Conservation (phyloP, 2,888 invertebrate genomes). For the Mesoligia furuncula region DNA sequence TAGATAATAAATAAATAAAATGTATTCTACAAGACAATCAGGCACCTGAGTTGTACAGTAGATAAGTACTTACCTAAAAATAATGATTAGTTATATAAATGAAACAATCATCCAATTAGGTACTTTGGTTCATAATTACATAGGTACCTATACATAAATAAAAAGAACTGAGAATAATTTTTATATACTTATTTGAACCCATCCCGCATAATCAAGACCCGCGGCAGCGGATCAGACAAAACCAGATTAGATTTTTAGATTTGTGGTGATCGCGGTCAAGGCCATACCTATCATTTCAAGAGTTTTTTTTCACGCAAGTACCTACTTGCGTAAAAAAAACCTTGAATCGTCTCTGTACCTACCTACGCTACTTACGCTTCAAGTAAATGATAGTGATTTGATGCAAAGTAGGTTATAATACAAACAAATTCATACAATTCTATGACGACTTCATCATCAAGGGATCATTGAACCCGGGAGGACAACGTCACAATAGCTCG, state of each 20-base stretch:
- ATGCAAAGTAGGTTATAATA: constrained; percentile 12
- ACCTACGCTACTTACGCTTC: not conserved
- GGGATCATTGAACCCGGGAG: constrained; percentile 12
- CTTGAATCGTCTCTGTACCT: not conserved
- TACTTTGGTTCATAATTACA: not conserved
- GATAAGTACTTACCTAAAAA: not conserved
- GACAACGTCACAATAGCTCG: not conserved
- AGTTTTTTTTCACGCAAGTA: not conserved
- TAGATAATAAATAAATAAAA: not conserved
- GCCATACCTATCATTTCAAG: not conserved
- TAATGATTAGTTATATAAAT: not conserved
- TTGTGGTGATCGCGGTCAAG: not conserved
- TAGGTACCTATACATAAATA: not conserved
- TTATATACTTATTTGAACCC: not conserved
- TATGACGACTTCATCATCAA: not conserved
- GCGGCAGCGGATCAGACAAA: no score
- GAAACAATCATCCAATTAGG: not conserved
- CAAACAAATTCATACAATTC: not conserved
- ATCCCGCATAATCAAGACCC: no score
- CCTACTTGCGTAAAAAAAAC: no score
- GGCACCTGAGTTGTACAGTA: not conserved
- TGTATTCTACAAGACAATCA: not conserved
- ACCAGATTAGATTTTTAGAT: no score
- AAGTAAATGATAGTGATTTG: not conserved
- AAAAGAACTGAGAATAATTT: not conserved